phyloP scores from a whole-genome alignment of 2,888 invertebrate species.

The Drosophila engyochracea region DNA sequence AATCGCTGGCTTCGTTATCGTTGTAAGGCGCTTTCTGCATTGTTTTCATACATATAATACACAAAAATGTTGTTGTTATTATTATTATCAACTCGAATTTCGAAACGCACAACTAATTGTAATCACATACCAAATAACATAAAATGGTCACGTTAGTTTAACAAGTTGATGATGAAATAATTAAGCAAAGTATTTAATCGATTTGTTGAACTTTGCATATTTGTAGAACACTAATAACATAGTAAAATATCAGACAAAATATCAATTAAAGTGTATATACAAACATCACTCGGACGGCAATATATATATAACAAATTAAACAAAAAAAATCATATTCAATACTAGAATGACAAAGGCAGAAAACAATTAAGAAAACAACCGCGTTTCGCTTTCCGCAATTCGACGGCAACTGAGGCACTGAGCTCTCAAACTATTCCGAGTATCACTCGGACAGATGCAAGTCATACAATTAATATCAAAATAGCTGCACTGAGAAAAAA shows the following conservation, averaged over 20 bases:
- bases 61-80: not conserved
- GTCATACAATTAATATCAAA: slow-evolving; percentile 2
- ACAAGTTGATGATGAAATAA: slow-evolving; percentile 36
- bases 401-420: slow-evolving; percentile 43
- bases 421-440: slow-evolving; percentile 10
- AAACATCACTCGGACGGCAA: not conserved
- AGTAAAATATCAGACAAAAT: not conserved
- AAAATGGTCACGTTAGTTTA: slow-evolving; percentile 11
- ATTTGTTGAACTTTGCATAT: slow-evolving; percentile 14
- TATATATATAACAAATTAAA: not conserved
- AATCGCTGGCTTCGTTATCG: slow-evolving; percentile 27
- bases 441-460: slow-evolving; percentile 34
- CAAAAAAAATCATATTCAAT: slow-evolving; percentile 18
- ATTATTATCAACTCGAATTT: slow-evolving; percentile 25
- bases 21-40: slow-evolving; percentile 1
- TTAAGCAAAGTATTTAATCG: not conserved
- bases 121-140: slow-evolving; percentile 20
- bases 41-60: slow-evolving; percentile 5
- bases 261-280: not conserved
- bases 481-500: slow-evolving; percentile 17
- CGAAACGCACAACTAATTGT: slow-evolving; percentile 6
- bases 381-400: slow-evolving; percentile 31
- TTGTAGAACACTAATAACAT: not conserved
- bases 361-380: slow-evolving; percentile 22
- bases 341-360: slow-evolving; percentile 14